Evolutionary conservation across 2,797 vertebrate genomes (phyloP), one percentile per base, ranked within the genome.

Genomic region (Smutsia gigantea): DNA sequence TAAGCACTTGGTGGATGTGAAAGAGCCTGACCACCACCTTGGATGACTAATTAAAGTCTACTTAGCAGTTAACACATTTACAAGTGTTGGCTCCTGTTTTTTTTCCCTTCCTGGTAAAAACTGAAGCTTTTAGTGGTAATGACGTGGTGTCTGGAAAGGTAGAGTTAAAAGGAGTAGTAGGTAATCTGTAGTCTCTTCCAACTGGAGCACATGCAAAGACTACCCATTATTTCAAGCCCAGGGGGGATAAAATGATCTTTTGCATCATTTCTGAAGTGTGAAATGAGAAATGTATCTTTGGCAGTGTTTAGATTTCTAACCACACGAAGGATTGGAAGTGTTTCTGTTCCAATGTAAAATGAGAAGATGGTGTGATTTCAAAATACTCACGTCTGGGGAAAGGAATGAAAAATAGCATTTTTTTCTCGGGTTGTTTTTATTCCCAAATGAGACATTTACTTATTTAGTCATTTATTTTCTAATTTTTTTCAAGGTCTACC

Each of bases 191-290:
- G n/a, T 84, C 23, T 95, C 95, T 93, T 89, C 72, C 51, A 87
- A 49, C 18, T 1, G 2, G 75, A 96, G n/a, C 3, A 53, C 57
- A 81, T 77, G 39, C 18, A 57, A 87, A 78, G 34, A 49, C 19
- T 57, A 94, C 49, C 90, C 53, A 93, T 95, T 94, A 94, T 96
- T 88, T 97, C 74, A 91, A 87, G 69, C 78, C 77, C 75, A 69
- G 1, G 14, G 72, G 87, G 55, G 9, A 95, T 94, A 89, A 90
- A 91, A 72, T 90, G 72, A 85, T 93, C 46, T 82, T 89, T 93
- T 97, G 59, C 95, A 95, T 96, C 95, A 94, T 59, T 97, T 97
- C 95, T 77, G 57, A 96, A 94, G 90, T 96, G 92, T 96, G 93
- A 93, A 97, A 95, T 96, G 63, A 95, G 82, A 96, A 83, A 34